Conservation (phyloP, 2,888 invertebrate species). For the Malthinus seriepunctatus region DNA sequence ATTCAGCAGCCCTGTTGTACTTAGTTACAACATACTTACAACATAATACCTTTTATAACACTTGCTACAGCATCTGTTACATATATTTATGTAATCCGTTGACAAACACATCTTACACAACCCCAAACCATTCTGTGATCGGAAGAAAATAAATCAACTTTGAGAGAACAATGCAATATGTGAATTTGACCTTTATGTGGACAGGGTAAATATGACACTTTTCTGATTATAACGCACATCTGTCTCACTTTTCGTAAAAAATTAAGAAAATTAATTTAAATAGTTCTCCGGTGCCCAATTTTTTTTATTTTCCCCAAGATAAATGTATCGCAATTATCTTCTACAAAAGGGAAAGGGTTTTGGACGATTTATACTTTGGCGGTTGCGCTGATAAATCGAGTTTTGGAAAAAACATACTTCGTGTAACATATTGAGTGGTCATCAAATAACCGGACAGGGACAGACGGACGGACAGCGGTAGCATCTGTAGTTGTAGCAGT, state of each 20-base stretch:
- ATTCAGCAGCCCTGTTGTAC: background rate
- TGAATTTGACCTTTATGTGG: conserved; percentile 52
- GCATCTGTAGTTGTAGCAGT: conserved; percentile 5
- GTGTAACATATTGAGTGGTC: background rate
- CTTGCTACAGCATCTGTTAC: conserved; percentile 11
- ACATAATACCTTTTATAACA: background rate
- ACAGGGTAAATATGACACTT: conserved; percentile 45
- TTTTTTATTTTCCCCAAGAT: conserved; percentile 1
- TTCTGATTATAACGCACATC: conserved; percentile 23
- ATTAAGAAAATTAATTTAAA: background rate
- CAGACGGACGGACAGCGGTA: background rate
- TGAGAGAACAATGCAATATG: conserved; percentile 49
- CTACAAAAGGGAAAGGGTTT: conserved; percentile 1
- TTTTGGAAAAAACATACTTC: conserved; percentile 9
- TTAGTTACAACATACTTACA: background rate
- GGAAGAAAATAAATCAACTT: conserved; percentile 25
- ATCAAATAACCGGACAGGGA: background rate
- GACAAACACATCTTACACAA: conserved; percentile 21
- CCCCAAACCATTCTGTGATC: conserved; percentile 22
- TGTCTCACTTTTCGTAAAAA: background rate
- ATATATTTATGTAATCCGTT: conserved; percentile 19
- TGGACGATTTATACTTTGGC: conserved; percentile 11
- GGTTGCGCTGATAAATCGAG: conserved; percentile 16
- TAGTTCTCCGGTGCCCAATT: no score
- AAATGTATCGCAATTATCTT: conserved; percentile 11